Evolutionary conservation across 2,113 vertebrate genomes (phyloP), one percentile per base, ranked within the genome.

Genomic region (Galbula dea): DNA sequence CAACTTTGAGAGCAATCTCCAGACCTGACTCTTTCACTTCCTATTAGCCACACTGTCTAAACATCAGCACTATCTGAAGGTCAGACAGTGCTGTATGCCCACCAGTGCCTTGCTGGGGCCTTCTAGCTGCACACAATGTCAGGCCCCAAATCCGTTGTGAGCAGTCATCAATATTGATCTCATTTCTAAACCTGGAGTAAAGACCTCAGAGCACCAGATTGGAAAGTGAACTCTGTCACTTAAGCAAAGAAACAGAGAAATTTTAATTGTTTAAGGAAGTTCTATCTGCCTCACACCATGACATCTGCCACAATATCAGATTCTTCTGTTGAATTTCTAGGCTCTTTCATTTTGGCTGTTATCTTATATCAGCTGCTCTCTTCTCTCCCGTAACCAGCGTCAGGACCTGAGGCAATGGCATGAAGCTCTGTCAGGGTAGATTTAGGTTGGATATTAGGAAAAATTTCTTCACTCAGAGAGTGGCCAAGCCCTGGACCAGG

Each of bases 101-200:
- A n/a, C 16, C 13, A 15, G 15, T 3, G 1, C 23, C n/a, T 61
- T 9, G 18, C 29, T 54, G 46, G 23, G 18, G 24, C 3, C 7
- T 69, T 83, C 32, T 23, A 63, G 17, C 2, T 57, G 15, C 24
- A 41, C 24, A 48, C 1, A 0, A 61, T 0, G 0, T 14, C 3
- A 4, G 36, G 49, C 49, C 36, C 37, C 37, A 76, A 51, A 63
- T 71, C 57, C 0, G 0, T 34, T 63, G 22, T 63, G 19, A 78
- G 19, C 1, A 1, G 23, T 45, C 45, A 46, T 82, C 45, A 51
- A 34, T 10, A 45, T 20, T 9, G 19, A 36, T 18, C 29, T 61
- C 4, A 3, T 69, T 69, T 55, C 41, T 45, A 71, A 77, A 57
- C 19, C 26, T 18, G 2, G 13, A 76, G 30, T 15, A 75, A 61